A percentile compares a stretch with the other conserved stretches of the same genome.
Evolutionary conservation across 2,888 invertebrate species (phyloP).

Genomic region (Meteorus cinctellus): DNA sequence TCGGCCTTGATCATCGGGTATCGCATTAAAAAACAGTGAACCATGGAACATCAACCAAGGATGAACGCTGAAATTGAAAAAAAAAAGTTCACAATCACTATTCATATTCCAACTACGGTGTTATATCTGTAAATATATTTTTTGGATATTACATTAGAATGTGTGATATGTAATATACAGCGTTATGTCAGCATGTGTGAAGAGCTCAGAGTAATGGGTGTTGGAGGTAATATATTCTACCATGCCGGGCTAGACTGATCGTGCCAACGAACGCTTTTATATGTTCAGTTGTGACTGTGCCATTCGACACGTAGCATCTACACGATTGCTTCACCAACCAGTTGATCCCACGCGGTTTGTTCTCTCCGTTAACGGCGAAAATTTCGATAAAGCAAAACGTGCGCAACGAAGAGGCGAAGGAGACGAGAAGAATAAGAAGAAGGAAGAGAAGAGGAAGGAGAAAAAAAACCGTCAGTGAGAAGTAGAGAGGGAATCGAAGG

Average conservation of each 20-base stretch:
- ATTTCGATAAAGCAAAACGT: conserved; percentile 6
- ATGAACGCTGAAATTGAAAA: neutral
- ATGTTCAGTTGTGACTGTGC: conserved; percentile 42
- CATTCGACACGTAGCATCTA: conserved; percentile 40
- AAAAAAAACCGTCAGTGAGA: neutral
- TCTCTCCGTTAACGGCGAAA: conserved; percentile 24
- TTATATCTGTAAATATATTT: neutral
- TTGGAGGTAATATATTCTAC: conserved; percentile 19
- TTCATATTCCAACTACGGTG: neutral
- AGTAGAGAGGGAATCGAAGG: conserved; percentile 26
- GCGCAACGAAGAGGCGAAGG: neutral
- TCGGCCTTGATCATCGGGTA: neutral
- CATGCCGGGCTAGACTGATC: conserved; percentile 8
- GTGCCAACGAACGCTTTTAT: neutral
- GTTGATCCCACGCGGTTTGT: conserved; percentile 53
- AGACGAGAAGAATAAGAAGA: conserved; percentile 25
- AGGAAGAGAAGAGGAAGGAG: neutral
- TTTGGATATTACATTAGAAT: neutral
- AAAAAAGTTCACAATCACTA: neutral
- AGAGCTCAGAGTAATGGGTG: conserved; percentile 16
- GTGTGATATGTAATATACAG: neutral
- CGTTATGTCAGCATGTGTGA: neutral
- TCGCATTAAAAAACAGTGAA: neutral
- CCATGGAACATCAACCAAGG: neutral
- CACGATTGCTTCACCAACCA: conserved; percentile 34